Conservation (phyloP, 1,140 invertebrate genomes). For the Neoseiulus cucumeris region DNA sequence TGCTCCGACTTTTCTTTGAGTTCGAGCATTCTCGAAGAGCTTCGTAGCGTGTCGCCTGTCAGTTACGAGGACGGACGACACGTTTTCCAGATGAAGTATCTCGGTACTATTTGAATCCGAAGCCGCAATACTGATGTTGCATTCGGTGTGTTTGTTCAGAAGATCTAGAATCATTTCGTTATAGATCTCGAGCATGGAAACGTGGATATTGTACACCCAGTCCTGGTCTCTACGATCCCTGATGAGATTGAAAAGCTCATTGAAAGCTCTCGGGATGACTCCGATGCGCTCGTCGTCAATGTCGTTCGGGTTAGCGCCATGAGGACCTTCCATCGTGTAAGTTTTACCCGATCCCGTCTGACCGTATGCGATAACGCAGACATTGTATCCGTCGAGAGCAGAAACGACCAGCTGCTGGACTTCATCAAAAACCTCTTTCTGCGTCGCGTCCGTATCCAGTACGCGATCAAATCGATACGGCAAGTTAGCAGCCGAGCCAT, state of each 20-base stretch:
- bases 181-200: slow-evolving; percentile 72
- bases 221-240: slow-evolving; percentile 41
- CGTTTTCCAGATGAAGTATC: slow-evolving; percentile 16
- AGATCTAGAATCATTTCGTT: slow-evolving; percentile 70
- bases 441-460: slow-evolving; percentile 44
- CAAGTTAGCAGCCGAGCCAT: neutral
- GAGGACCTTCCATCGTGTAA: slow-evolving; percentile 36
- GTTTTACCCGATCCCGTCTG: slow-evolving; percentile 89
- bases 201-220: slow-evolving; percentile 47
- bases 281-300: slow-evolving; percentile 20
- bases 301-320: slow-evolving; percentile 30
- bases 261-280: slow-evolving; percentile 60
- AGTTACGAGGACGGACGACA: slow-evolving; percentile 12
- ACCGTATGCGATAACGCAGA: slow-evolving; percentile 88
- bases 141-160: slow-evolving; percentile 24
- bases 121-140: neutral
- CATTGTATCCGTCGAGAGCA: slow-evolving; percentile 77
- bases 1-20: slow-evolving; percentile 39
- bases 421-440: slow-evolving; percentile 37
- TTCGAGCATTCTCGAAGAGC: neutral
- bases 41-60: neutral
- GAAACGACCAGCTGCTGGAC: slow-evolving; percentile 45
- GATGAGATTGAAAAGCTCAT: slow-evolving; percentile 52
- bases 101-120: slow-evolving; percentile 39
- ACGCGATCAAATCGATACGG: slow-evolving; percentile 55